These are phyloP conservation scores for Aplysia californica DNA, from an alignment of 1,140 invertebrate genomes.

Conservation along the genomic window DNA sequence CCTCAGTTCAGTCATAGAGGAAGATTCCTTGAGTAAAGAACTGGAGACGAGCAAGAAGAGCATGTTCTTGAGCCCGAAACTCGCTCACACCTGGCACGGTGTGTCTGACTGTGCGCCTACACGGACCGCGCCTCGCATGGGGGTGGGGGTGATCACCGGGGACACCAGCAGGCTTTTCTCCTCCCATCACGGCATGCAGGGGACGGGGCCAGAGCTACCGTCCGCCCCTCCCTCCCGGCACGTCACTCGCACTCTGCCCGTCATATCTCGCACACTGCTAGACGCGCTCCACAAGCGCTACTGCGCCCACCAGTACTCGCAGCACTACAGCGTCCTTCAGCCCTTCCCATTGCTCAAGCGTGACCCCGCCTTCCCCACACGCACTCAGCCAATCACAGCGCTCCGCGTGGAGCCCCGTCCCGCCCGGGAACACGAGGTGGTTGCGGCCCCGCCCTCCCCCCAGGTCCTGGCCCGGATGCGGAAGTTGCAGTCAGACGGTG, in stretches of 20 bases:
- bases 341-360: background rate
- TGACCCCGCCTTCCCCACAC: background rate
- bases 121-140: slow-evolving; percentile 29
- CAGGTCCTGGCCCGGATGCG: slow-evolving; percentile 7
- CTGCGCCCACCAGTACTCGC: slow-evolving; percentile 36
- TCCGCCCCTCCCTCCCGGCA: background rate
- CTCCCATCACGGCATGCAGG: no score
- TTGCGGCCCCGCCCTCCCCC: slow-evolving; percentile 12
- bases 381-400: slow-evolving; percentile 6
- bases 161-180: background rate
- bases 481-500: background rate
- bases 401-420: background rate
- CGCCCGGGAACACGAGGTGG: background rate
- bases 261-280: slow-evolving; percentile 37
- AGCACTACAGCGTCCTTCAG: background rate
- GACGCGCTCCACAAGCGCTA: slow-evolving; percentile 41
- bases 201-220: background rate
- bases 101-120: background rate
- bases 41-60: background rate
- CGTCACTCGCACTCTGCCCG: slow-evolving; percentile 25
- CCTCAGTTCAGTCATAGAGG: no score
- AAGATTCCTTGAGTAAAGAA: background rate
- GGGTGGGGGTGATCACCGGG: slow-evolving; percentile 19
- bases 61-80: slow-evolving; percentile 31
- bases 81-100: slow-evolving; percentile 37